Evolutionary conservation across 2,888 invertebrate genomes (phyloP), one percentile per base, ranked within the genome.

Genomic region (Digitonthophagus gazella): DNA sequence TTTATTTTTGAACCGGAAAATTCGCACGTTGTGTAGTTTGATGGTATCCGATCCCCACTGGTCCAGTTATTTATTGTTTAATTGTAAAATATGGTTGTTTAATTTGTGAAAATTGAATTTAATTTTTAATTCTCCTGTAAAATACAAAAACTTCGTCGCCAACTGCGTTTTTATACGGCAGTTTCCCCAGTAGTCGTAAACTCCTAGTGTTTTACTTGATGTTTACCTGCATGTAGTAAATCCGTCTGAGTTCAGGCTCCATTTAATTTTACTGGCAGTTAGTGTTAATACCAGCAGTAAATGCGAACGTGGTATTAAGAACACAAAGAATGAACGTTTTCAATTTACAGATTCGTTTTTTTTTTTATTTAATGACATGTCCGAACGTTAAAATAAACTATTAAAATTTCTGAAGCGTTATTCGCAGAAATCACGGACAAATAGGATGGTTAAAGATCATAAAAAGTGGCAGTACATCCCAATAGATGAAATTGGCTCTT

Each of bases 401-500:
- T 22, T 22, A 22, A 22, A 6, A 6, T 22, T 22, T 22, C n/a
- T n/a, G n/a, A n/a, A n/a, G n/a, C n/a, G n/a, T n/a, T n/a, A n/a
- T n/a, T n/a, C n/a, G n/a, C n/a, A n/a, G n/a, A 3, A 44, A 44
- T 44, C 6, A 44, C 28, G 11, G 11, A 44, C 28, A 44, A 44
- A 44, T 44, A 44, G 11, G 28, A 44, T 44, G 11, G 8, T 44
- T 44, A 44, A 44, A 44, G 1, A 44, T 44, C 28, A 44, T 44
- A 44, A 44, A 44, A 44, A 44, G 3, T 44, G 28, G 28, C 28
- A 44, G 28, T 44, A 44, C 28, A 44, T 44, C 6, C 28, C 28
- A 44, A 20, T 57, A 57, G 20, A 61, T n/a, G 61, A 16, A 61
- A 61, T 61, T 61, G 61, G 61, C 19, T 3, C 20, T 18, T 61